Evolutionary conservation across 2,113 vertebrate species (phyloP).

Genomic region (Ochotona curzoniae): DNA sequence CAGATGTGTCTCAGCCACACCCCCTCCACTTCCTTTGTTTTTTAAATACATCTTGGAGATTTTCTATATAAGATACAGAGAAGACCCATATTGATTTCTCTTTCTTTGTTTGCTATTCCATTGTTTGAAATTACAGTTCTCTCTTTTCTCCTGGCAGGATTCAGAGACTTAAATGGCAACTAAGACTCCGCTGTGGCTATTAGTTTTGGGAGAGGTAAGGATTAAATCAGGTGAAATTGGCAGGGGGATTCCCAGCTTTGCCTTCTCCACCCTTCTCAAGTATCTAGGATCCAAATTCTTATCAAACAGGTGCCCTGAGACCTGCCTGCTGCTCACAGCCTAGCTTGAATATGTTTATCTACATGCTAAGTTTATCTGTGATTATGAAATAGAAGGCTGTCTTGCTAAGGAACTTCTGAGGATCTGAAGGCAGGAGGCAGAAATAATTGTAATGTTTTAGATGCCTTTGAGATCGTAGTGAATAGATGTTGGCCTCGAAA

Average conservation of each 20-base stretch:
- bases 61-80: neutral
- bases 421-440: neutral
- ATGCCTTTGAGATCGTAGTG: neutral
- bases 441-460: neutral
- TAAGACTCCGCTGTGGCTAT: neutral
- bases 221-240: neutral
- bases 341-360: neutral
- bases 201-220: slow-evolving; percentile 5
- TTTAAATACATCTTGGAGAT: neutral
- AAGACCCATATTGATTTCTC: neutral
- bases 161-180: neutral
- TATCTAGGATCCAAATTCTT: slow-evolving; percentile 27
- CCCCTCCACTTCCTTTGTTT: neutral
- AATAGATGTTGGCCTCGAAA: neutral
- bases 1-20: neutral
- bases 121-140: neutral
- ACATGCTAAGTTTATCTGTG: neutral
- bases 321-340: neutral
- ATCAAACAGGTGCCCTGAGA: neutral
- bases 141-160: neutral
- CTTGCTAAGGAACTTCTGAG: slow-evolving; percentile 27
- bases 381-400: slow-evolving; percentile 23
- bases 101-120: neutral
- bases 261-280: slow-evolving; percentile 21
- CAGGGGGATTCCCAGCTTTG: neutral